Percentiles rank a stretch among this genome's conserved stretches.
These are phyloP conservation scores for Thymelicus acteon DNA, from an alignment of 2,888 invertebrate genomes.

Conservation along the genomic window DNA sequence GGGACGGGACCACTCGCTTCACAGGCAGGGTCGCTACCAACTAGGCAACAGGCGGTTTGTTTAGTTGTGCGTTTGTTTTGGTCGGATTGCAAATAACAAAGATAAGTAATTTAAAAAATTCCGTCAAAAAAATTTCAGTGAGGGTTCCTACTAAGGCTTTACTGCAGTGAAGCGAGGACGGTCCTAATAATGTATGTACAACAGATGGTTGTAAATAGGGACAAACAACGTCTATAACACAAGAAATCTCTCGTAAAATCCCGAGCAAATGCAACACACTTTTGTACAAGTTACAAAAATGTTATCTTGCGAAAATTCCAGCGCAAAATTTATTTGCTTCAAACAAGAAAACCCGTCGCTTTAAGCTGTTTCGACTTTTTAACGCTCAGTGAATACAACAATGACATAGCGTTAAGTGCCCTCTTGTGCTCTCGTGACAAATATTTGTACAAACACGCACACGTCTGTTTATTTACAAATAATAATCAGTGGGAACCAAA, in stretches of 20 bases:
- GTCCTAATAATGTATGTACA: too few species aligned
- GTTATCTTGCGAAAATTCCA: slow-evolving; percentile 7
- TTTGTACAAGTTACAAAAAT: not conserved
- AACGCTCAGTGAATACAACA: slow-evolving; percentile 60
- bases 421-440: slow-evolving; percentile 68
- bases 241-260: not conserved
- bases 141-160: too few species aligned
- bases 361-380: slow-evolving; percentile 40
- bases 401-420: slow-evolving; percentile 71
- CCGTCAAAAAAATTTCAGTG: too few species aligned
- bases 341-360: slow-evolving; percentile 20
- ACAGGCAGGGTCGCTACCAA: too few species aligned
- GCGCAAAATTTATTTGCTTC: slow-evolving; percentile 10
- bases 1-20: too few species aligned
- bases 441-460: slow-evolving; percentile 68
- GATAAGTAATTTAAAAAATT: too few species aligned
- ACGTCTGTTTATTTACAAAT: slow-evolving; percentile 65
- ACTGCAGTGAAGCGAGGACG: too few species aligned
- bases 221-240: not conserved
- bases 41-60: too few species aligned
- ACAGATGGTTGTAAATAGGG: too few species aligned
- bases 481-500: slow-evolving; percentile 67
- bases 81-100: too few species aligned
- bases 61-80: too few species aligned
- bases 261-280: not conserved